Evolutionary conservation across 2,888 invertebrate genomes (phyloP), one percentile per base, ranked within the genome.

Genomic region (Notocelia uddmanniana): DNA sequence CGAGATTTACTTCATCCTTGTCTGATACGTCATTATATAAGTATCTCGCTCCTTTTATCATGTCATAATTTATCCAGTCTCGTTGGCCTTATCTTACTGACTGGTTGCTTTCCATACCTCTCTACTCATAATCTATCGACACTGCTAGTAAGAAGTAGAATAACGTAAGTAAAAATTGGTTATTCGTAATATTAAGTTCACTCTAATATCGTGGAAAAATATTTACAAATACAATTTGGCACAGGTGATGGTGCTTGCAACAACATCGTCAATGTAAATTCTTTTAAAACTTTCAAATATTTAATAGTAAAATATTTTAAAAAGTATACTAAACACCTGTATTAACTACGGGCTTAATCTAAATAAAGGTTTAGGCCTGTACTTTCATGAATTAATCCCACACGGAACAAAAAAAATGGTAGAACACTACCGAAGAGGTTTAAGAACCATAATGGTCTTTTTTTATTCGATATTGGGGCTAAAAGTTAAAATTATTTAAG

Each of bases 201-300:
- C 82, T 85, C 80, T 84, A 83, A 81, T 76, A 79, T 79, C 79
- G 84, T 85, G 86, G 88, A 85, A 88, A 86, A 85, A 88, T 91
- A 91, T 91, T 87, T 91, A 92, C 89, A 91, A 82, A 83, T 81
- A 80, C 77, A 81, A 80, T 90, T 93, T 93, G 93, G 93, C 93
- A 93, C 93, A 89, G 87, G 85, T 88, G 86, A 85, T 84, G 91
- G 90, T 89, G 87, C 86, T 78, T 81, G 87, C 84, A 74, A 79
- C 77, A 77, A 85, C 83, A 83, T 84, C 81, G 84, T 84, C 81
- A 85, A 84, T 85, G 80, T 84, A 83, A 80, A 83, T 84, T 82
- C 78, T 79, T 82, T 80, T 81, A 80, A 79, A 76, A 74, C 76
- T 78, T 77, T 84, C 79, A 78, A 83, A 83, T 83, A 84, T 83